Conservation (phyloP, 2,113 vertebrate genomes). For the Amphiprion ocellaris region DNA sequence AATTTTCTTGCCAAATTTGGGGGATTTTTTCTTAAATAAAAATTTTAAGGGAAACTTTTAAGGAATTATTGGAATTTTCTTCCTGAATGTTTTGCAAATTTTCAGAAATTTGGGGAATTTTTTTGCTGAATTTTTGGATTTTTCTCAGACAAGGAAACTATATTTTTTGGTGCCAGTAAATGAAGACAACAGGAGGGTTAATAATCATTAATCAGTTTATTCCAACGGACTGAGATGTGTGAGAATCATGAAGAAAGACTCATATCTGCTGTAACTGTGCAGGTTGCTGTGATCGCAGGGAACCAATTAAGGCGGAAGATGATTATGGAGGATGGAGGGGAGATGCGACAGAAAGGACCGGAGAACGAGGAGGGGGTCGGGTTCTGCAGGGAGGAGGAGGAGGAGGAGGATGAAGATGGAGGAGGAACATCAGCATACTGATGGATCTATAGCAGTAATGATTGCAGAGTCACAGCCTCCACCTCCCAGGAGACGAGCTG, state of each 20-base stretch:
- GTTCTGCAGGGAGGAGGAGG: background rate
- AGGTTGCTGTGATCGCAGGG: constrained; percentile 3
- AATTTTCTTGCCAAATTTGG: no score
- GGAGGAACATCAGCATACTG: constrained; percentile 76
- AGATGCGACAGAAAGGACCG: constrained; percentile 52
- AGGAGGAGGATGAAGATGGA: constrained; percentile 52
- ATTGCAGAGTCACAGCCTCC: constrained; percentile 84
- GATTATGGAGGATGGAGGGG: constrained; percentile 40
- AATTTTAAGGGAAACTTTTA: no score
- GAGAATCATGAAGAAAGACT: background rate
- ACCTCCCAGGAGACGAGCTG: constrained; percentile 74
- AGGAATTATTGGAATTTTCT: no score
- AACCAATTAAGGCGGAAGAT: constrained; percentile 22
- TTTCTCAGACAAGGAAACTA: no score
- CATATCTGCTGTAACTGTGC: background rate
- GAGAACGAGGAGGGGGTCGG: constrained; percentile 32
- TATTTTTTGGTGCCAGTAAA: no score
- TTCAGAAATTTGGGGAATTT: no score
- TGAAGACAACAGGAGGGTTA: no score
- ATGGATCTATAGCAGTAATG: constrained; percentile 84
- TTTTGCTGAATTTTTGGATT: no score
- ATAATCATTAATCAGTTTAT: no score
- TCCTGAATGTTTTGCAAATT: no score
- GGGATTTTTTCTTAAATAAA: no score
- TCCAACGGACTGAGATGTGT: background rate